A percentile compares a stretch with the other conserved stretches of the same genome.
These are phyloP conservation scores for Nymphalis c-album DNA, from an alignment of 2,888 invertebrate species.

Conservation along the genomic window DNA sequence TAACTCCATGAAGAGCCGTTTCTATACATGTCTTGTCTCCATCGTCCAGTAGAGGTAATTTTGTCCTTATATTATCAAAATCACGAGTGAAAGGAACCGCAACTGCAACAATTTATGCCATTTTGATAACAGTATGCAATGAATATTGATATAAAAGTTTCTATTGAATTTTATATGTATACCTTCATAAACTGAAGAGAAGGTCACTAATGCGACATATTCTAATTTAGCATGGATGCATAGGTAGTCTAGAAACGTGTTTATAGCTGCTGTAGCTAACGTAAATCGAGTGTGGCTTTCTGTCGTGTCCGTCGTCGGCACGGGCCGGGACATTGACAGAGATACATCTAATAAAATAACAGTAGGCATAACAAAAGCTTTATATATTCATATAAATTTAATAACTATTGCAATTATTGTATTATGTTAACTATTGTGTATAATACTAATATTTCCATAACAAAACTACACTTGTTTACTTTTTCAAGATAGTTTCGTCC, in stretches of 20 bases:
- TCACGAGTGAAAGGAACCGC: conserved; percentile 94
- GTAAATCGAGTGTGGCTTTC: conserved; percentile 68
- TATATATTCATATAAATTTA: not conserved
- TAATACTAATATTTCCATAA: too few species aligned
- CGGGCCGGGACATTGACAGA: conserved; percentile 72
- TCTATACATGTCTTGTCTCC: conserved; percentile 94
- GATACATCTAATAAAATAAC: conserved; percentile 71
- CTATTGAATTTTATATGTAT: conserved; percentile 29
- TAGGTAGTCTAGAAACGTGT: conserved; percentile 71
- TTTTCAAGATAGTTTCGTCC: too few species aligned
- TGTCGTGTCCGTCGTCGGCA: conserved; percentile 61
- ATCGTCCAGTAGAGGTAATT: conserved; percentile 88
- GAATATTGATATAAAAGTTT: too few species aligned
- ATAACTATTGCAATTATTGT: not conserved
- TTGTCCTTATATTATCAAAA: conserved; percentile 88
- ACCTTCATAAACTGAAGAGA: conserved; percentile 74
- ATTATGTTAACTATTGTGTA: not conserved
- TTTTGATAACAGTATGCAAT: too few species aligned
- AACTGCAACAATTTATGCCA: conserved; percentile 57
- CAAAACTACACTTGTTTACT: too few species aligned
- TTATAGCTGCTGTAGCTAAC: conserved; percentile 66
- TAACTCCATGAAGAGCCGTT: conserved; percentile 89
- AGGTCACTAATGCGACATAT: conserved; percentile 70
- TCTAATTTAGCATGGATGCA: conserved; percentile 68
- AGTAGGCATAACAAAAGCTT: conserved; percentile 60